Conservation (phyloP, 1,140 invertebrate genomes). For the Berghia stephanieae region DNA sequence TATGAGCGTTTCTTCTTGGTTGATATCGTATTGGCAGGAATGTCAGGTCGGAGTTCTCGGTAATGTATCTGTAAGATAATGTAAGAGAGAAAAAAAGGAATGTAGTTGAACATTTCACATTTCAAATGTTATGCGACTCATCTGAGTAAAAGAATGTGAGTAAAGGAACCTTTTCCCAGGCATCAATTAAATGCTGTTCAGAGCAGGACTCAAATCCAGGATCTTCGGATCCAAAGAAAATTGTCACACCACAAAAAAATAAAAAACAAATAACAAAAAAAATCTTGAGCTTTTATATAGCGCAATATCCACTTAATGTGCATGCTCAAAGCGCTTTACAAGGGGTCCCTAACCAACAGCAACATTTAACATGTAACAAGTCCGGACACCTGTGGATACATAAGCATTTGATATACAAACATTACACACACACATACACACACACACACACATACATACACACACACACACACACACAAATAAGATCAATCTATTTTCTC, state of each 20-base stretch:
- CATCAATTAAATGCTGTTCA: too few species aligned
- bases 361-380: too few species aligned
- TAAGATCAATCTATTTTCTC: too few species aligned
- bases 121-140: not conserved
- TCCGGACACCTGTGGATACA: not conserved
- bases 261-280: too few species aligned
- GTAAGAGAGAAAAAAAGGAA: not conserved
- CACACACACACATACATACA: not conserved
- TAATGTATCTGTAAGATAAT: constrained; percentile 48
- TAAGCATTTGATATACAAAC: not conserved
- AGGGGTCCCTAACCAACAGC: too few species aligned
- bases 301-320: too few species aligned
- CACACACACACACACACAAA: not conserved
- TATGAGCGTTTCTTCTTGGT: constrained; percentile 39
- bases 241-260: too few species aligned
- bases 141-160: not conserved
- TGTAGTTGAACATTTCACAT: not conserved
- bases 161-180: too few species aligned
- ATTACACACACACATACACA: not conserved
- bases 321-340: too few species aligned
- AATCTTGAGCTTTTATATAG: too few species aligned
- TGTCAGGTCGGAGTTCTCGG: constrained; percentile 52
- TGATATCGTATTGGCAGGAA: constrained; percentile 28
- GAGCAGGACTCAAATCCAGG: too few species aligned
- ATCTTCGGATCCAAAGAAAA: too few species aligned